These are phyloP conservation scores for Bubo blakistoni DNA, from an alignment of 2,113 vertebrate genomes.

Conservation along the genomic window DNA sequence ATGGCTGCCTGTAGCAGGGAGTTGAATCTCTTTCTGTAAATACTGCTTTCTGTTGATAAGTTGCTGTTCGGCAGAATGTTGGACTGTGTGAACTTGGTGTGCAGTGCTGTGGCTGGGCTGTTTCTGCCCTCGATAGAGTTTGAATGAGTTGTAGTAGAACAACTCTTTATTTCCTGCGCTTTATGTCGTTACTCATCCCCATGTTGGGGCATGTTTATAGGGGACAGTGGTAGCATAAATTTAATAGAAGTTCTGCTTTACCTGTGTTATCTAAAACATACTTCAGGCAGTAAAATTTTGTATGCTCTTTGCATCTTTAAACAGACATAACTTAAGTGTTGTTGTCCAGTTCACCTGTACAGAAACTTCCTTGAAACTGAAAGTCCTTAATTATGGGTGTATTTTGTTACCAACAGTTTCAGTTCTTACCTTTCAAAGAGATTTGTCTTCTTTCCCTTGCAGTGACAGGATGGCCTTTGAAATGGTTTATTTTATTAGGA, in stretches of 20 bases:
- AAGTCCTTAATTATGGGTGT: background rate
- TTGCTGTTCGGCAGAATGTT: background rate
- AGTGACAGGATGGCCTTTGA: background rate
- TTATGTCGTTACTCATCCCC: background rate
- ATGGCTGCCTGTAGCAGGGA: background rate
- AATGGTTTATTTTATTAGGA: background rate
- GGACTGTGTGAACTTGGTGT: background rate
- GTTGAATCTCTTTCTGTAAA: background rate
- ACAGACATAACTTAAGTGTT: background rate
- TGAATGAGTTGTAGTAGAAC: background rate
- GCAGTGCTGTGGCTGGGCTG: background rate
- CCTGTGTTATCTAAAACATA: background rate
- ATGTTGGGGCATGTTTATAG: rapidly evolving
- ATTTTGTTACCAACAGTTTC: background rate
- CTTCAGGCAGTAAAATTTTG: background rate
- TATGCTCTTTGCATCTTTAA: background rate
- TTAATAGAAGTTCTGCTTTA: background rate
- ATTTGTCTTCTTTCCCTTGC: background rate
- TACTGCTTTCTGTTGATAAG: background rate
- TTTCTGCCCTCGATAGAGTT: background rate
- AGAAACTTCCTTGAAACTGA: background rate
- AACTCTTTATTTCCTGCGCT: background rate
- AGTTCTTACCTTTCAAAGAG: background rate
- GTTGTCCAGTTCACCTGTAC: background rate
- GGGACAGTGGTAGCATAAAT: background rate